phyloP scores from a whole-genome alignment of 2,113 vertebrate species.

The Pelecanus crispus region DNA sequence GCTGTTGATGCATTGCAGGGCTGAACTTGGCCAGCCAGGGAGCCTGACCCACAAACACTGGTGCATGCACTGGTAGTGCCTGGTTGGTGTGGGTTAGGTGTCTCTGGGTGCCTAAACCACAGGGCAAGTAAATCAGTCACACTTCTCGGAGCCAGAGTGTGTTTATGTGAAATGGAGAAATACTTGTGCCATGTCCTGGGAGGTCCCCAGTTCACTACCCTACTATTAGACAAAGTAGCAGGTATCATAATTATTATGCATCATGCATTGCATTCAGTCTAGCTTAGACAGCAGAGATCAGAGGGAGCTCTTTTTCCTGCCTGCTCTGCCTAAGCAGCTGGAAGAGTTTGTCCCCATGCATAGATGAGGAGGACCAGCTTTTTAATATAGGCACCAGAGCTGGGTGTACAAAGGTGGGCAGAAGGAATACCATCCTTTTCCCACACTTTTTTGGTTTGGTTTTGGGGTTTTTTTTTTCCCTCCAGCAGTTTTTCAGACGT shows the following conservation, averaged over 20 bases:
- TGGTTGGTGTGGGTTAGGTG: not conserved
- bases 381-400: not conserved
- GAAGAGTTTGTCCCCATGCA: not conserved
- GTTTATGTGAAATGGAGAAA: not conserved
- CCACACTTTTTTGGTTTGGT: not conserved
- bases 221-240: not conserved
- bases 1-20: not conserved
- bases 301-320: not conserved
- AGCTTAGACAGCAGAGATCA: not conserved
- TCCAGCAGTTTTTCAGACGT: not conserved
- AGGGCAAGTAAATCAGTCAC: not conserved
- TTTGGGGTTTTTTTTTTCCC: not conserved
- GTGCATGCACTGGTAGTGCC: fast-evolving
- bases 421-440: not conserved
- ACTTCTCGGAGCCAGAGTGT: not conserved
- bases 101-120: not conserved
- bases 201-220: not conserved
- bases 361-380: not conserved
- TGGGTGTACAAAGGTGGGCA: not conserved
- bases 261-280: not conserved
- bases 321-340: not conserved
- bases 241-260: not conserved
- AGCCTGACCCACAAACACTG: not conserved
- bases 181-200: not conserved
- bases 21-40: not conserved